These are phyloP conservation scores for Argopecten irradians DNA, from an alignment of 1,140 invertebrate genomes.

Conservation along the genomic window DNA sequence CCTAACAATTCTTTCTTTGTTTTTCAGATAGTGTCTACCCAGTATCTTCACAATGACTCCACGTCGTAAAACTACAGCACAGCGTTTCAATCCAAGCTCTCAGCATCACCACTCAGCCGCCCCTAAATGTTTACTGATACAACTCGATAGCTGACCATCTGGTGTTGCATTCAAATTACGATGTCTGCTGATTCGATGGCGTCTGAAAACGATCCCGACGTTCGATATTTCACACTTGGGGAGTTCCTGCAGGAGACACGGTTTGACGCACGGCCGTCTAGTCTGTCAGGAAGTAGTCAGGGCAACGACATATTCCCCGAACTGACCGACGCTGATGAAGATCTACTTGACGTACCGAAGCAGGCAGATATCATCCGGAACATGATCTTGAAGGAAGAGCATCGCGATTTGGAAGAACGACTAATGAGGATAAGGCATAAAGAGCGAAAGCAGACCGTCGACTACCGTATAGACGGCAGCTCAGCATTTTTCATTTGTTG, in stretches of 20 bases:
- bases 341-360: neutral
- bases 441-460: neutral
- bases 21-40: too few species aligned
- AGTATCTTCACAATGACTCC: too few species aligned
- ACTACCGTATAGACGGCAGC: neutral
- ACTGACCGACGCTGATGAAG: neutral
- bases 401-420: neutral
- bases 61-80: too few species aligned
- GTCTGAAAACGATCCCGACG: neutral
- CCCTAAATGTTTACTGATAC: too few species aligned
- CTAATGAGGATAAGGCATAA: neutral
- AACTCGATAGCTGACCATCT: too few species aligned
- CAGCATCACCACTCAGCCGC: too few species aligned
- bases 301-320: neutral
- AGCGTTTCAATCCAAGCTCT: too few species aligned
- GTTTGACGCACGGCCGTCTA: neutral
- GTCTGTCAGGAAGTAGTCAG: neutral
- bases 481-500: neutral
- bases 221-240: neutral
- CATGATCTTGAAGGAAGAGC: constrained; percentile 13
- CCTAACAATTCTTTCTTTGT: too few species aligned
- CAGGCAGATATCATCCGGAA: constrained; percentile 7
- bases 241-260: neutral
- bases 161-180: neutral
- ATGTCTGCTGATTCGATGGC: neutral